A percentile compares a stretch with the other conserved stretches of the same genome.
Evolutionary conservation across 2,113 vertebrate species (phyloP).

Genomic region (Paracanthobrama guichenoti): DNA sequence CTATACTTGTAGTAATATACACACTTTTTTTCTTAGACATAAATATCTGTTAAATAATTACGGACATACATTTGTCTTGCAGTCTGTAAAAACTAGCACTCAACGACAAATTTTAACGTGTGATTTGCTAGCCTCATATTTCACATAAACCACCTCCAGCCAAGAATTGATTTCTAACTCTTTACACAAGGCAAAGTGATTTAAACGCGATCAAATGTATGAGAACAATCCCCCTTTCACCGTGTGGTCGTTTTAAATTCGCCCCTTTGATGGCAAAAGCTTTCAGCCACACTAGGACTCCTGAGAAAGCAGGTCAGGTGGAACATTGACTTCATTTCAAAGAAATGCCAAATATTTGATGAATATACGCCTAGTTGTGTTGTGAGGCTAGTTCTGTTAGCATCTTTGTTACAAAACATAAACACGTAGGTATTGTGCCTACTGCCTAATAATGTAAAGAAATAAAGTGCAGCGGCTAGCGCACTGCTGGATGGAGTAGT

Average conservation of each 20-base stretch:
- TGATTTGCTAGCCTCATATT: background rate
- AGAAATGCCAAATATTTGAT: background rate
- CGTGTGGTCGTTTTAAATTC: background rate
- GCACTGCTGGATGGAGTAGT: background rate
- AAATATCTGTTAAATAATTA: no score
- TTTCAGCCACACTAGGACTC: background rate
- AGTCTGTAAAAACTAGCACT: background rate
- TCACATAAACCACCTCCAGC: background rate
- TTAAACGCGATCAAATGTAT: background rate
- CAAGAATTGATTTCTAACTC: background rate
- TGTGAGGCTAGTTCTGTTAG: background rate
- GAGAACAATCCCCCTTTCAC: background rate
- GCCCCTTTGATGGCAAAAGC: background rate
- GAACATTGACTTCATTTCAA: background rate
- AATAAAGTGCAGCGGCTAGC: background rate
- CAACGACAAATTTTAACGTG: background rate
- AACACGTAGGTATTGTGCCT: background rate
- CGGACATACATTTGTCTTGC: no score
- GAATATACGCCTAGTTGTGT: background rate
- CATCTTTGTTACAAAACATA: background rate
- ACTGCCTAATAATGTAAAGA: background rate
- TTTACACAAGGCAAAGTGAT: background rate
- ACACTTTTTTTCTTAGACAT: no score
- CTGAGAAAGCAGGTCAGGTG: background rate
- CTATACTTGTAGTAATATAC: no score